Base-by-base conservation (phyloP, 2,113 vertebrate species). In the Gambusia holbrooki region DNA sequence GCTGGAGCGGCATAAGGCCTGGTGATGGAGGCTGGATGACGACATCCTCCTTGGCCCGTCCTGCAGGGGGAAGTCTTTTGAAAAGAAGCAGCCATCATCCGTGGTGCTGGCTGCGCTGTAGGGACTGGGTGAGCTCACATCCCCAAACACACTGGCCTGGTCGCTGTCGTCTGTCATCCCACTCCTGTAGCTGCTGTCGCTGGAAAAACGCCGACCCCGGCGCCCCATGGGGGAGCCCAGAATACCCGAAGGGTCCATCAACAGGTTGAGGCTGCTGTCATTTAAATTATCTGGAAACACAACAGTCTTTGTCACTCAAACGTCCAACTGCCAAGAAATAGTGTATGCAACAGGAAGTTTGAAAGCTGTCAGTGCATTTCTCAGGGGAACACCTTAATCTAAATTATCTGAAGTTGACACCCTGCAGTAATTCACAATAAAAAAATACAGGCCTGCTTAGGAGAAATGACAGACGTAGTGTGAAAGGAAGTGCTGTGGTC, bases 161-260 rank as follows among this genome's bases (percentile, higher is more conserved):
- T 99, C 97, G 0, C 97, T 95, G 89, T 95, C 96, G 60, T 96
- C 71, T 0, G 96, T 97, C 93, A 96, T 86, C 3, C 88, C 88
- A 69, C 98, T 98, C 60, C 80, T 94, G 79, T 91, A 97, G 89
- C 98, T 99, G 90, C 97, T 96, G 89, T 93, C 95, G 0, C 97
- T 98, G 81, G 96, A 97, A 15, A 96, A 91, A 1, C 96, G 95
- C 0, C 89, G 85, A 19, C 93, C 79, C n/a, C 48, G 0, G 71
- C 0, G 32, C 1, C 85, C 13, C 1, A 73, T 9, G 3, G 70
- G 82, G 0, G 85, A 92, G 0, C 61, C 77, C 17, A 85, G 11
- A 5, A 80, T 71, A 5, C 91, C 92, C 0, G 90, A 92, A 12
- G 89, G 85, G 82, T 95, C 95, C 70, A 67, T 70, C 0, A 80